Percentiles rank a stretch among this genome's conserved stretches.
phyloP scores from a whole-genome alignment of 2,113 vertebrate species.

The Amazona vittata region DNA sequence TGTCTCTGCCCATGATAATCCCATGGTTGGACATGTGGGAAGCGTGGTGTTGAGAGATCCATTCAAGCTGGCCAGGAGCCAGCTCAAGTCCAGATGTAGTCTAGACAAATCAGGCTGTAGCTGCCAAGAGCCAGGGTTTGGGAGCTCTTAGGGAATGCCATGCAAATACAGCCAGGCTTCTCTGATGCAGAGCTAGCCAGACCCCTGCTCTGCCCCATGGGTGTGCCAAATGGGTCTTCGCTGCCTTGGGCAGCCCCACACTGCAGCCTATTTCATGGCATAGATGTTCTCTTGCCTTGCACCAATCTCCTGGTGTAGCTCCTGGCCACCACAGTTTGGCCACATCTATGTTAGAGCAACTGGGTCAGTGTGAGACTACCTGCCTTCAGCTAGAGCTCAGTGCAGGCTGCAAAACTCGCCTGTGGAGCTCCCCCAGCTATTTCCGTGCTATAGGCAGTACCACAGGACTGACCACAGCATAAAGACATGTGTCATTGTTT shows the following conservation, averaged over 20 bases:
- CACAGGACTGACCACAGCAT: background rate
- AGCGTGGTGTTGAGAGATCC: slow-evolving; percentile 25
- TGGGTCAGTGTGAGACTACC: background rate
- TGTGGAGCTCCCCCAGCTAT: background rate
- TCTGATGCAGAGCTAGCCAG: background rate
- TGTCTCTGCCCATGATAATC: slow-evolving; percentile 17
- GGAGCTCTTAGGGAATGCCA: background rate
- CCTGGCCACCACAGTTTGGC: fast-evolving
- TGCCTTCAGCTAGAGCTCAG: background rate
- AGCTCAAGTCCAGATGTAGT: slow-evolving; percentile 37
- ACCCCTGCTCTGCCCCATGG: background rate
- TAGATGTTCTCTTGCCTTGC: background rate
- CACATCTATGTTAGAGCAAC: fast-evolving
- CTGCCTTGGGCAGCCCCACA: fast-evolving
- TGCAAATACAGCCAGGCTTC: background rate
- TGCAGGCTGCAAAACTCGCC: background rate
- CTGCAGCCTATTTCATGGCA: background rate
- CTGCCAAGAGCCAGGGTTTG: background rate
- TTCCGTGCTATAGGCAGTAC: background rate
- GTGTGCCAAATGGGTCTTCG: background rate
- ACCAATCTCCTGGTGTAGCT: background rate
- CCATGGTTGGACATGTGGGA: background rate
- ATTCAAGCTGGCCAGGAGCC: slow-evolving; percentile 21
- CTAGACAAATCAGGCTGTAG: slow-evolving; percentile 38
- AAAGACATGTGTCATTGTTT: background rate